Percentiles rank a stretch among this genome's conserved stretches.
These are phyloP conservation scores for Bombyx mandarina DNA, from an alignment of 1,140 invertebrate species.

Conservation along the genomic window DNA sequence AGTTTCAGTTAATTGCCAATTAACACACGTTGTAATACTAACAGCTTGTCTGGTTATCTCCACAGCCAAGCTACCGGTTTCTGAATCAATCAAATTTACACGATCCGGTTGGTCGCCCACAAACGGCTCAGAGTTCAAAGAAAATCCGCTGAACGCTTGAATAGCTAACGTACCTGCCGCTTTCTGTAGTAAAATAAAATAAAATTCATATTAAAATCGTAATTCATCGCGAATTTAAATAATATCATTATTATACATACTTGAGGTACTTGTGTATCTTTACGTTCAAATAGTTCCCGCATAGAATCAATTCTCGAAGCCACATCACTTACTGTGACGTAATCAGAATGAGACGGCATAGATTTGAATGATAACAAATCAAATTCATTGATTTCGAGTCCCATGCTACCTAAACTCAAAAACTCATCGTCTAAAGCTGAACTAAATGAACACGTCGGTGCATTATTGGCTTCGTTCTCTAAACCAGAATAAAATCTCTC, in stretches of 20 bases:
- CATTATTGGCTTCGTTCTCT: constrained; percentile 23
- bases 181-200: constrained; percentile 21
- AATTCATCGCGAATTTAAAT: background rate
- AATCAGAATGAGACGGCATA: constrained; percentile 33
- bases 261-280: constrained; percentile 21
- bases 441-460: constrained; percentile 22
- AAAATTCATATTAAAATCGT: background rate
- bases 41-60: constrained; percentile 37
- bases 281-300: constrained; percentile 44
- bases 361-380: constrained; percentile 47
- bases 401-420: constrained; percentile 12
- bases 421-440: constrained; percentile 11
- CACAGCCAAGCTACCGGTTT: constrained; percentile 36
- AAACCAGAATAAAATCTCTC: constrained; percentile 12
- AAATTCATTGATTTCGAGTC: constrained; percentile 16
- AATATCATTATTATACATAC: constrained; percentile 5
- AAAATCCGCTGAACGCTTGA: constrained; percentile 53
- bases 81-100: constrained; percentile 39
- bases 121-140: constrained; percentile 30
- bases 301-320: constrained; percentile 23
- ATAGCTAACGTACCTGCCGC: constrained; percentile 22
- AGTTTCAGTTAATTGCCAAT: background rate
- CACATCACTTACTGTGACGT: constrained; percentile 25
- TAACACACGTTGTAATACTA: constrained; percentile 13
- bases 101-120: constrained; percentile 37